Evolutionary conservation across 2,113 vertebrate species (phyloP).

Genomic region (Spizaetus ornatus): DNA sequence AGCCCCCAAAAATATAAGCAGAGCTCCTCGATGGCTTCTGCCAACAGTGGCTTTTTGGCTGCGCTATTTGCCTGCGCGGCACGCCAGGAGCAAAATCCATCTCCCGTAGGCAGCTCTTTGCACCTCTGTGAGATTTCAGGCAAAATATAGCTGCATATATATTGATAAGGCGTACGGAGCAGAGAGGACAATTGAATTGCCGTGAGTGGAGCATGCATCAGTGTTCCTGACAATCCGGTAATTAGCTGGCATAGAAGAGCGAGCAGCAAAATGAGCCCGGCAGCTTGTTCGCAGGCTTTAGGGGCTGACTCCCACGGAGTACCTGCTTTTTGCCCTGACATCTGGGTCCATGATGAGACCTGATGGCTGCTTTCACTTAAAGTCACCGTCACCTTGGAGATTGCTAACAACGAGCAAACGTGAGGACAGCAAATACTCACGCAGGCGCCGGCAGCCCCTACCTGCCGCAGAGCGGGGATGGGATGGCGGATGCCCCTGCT

Average conservation of each 20-base stretch:
- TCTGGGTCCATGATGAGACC: background rate
- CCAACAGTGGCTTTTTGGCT: background rate
- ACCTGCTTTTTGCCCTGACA: conserved; percentile 4
- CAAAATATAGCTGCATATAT: background rate
- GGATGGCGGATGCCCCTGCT: background rate
- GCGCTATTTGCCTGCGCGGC: background rate
- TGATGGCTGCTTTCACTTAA: background rate
- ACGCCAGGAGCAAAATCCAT: background rate
- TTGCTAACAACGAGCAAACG: rapidly evolving
- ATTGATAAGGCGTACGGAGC: background rate
- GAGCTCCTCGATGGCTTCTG: background rate
- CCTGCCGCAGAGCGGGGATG: background rate
- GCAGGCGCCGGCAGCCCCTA: rapidly evolving
- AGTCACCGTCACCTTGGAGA: conserved; percentile 42
- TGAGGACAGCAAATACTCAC: background rate
- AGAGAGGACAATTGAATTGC: conserved; percentile 43
- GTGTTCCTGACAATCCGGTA: conserved; percentile 44
- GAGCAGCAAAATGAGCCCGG: background rate
- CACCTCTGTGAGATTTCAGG: background rate
- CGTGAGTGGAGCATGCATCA: conserved; percentile 44
- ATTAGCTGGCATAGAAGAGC: conserved; percentile 34
- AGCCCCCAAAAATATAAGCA: background rate
- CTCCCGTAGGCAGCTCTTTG: background rate
- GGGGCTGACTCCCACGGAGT: background rate
- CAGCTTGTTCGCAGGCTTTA: background rate